Conservation (phyloP, 2,888 invertebrate species). For the Diachrysia chrysitis region DNA sequence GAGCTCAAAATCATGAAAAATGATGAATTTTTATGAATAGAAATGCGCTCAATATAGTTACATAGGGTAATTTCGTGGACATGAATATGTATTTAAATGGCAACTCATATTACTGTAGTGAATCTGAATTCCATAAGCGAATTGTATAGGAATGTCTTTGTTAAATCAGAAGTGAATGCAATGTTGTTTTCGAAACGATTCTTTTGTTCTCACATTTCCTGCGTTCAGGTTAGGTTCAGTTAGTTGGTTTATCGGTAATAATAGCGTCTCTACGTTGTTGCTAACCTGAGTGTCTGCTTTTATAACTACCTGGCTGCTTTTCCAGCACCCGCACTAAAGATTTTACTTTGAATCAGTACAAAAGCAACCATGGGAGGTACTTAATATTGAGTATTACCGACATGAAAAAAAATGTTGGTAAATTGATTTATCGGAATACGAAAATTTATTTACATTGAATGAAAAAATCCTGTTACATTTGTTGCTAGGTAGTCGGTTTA, state of each 20-base stretch:
- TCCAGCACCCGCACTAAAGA: not conserved
- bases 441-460: not conserved
- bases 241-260: conserved; percentile 73
- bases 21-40: not conserved
- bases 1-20: too few relatives aligned
- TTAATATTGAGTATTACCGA: not conserved
- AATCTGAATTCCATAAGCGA: conserved; percentile 54
- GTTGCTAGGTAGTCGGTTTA: not conserved
- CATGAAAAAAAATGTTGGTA: not conserved
- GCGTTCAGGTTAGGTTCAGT: conserved; percentile 66
- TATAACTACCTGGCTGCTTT: conserved; percentile 14
- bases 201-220: conserved; percentile 80
- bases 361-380: too few relatives aligned
- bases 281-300: conserved; percentile 56
- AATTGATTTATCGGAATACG: too few relatives aligned
- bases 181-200: conserved; percentile 75
- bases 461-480: not conserved
- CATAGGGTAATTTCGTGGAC: not conserved
- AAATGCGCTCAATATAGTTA: not conserved
- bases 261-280: conserved; percentile 70
- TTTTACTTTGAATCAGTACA: too few relatives aligned
- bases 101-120: conserved; percentile 34
- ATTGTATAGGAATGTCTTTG: conserved; percentile 64
- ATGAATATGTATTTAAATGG: conserved; percentile 12
- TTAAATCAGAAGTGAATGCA: conserved; percentile 64